Evolutionary conservation across 2,888 invertebrate species (phyloP).

Genomic region (Nephrotoma appendiculata): DNA sequence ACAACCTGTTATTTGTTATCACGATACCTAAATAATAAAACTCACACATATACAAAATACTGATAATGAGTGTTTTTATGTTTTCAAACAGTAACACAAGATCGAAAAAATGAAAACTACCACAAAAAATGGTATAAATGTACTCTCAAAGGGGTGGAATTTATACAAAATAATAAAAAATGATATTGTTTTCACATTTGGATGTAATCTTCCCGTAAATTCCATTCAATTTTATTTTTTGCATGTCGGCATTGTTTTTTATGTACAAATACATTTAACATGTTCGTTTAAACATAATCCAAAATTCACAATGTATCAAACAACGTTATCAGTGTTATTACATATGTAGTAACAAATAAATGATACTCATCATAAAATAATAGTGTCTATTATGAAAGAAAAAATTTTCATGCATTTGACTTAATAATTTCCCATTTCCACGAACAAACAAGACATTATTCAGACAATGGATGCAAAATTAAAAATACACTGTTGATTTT

Average conservation of each 20-base stretch:
- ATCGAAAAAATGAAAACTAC: not conserved
- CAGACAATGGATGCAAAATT: not conserved
- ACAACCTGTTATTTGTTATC: not conserved
- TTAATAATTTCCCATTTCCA: not conserved
- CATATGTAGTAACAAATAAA: not conserved
- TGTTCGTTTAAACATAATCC: not conserved
- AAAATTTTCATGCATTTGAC: not conserved
- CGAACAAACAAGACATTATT: not conserved
- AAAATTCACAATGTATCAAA: not conserved
- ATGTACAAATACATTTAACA: not conserved
- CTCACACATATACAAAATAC: not conserved
- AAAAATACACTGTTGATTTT: not conserved
- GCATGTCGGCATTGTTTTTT: not conserved
- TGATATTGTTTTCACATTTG: not conserved
- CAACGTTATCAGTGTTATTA: not conserved
- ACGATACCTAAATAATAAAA: not conserved
- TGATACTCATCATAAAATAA: not conserved
- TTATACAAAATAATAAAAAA: not conserved
- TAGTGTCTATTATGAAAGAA: not conserved
- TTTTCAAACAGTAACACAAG: not conserved
- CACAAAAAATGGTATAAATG: not conserved
- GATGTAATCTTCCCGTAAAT: not conserved
- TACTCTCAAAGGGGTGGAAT: not conserved
- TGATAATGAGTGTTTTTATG: not conserved
- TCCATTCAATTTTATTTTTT: not conserved